Percentiles rank a stretch among this genome's conserved stretches.
Conservation (phyloP, 1,140 invertebrate genomes). For the Caenorhabditis brenneri region DNA sequence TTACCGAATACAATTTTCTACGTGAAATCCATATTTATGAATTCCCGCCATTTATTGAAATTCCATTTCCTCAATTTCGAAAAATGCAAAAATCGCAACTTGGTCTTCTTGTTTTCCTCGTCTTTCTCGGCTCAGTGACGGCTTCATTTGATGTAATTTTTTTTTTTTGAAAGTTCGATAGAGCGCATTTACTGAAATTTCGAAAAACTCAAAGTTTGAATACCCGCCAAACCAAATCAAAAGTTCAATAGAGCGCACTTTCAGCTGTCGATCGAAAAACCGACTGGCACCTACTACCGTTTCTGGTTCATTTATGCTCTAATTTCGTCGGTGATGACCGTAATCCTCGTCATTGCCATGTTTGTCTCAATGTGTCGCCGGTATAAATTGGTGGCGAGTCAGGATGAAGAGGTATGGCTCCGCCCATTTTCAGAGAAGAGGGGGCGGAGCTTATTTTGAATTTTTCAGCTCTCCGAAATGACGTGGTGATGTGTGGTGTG, state of each 20-base stretch:
- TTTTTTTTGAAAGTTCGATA: neutral
- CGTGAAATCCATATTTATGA: neutral
- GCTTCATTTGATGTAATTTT: neutral
- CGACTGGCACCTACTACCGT: neutral
- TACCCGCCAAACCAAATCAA: no score
- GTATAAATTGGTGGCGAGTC: neutral
- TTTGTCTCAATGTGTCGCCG: neutral
- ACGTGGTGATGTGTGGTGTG: no score
- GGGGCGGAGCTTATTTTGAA: neutral
- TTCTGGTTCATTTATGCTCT: neutral
- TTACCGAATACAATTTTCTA: no score
- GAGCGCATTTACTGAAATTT: no score
- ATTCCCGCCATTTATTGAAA: neutral
- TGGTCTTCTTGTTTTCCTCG: neutral
- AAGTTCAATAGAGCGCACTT: neutral
- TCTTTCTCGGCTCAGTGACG: neutral
- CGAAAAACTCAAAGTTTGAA: no score
- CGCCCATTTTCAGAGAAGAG: neutral
- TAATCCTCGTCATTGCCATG: neutral
- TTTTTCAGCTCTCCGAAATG: no score
- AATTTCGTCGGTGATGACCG: neutral
- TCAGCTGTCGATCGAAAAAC: neutral
- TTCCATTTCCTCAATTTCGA: neutral
- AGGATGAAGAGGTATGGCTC: no score
- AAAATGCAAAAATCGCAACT: neutral